Evolutionary conservation across 2,888 invertebrate genomes (phyloP), one percentile per base, ranked within the genome.

Genomic region (Patella depressa): DNA sequence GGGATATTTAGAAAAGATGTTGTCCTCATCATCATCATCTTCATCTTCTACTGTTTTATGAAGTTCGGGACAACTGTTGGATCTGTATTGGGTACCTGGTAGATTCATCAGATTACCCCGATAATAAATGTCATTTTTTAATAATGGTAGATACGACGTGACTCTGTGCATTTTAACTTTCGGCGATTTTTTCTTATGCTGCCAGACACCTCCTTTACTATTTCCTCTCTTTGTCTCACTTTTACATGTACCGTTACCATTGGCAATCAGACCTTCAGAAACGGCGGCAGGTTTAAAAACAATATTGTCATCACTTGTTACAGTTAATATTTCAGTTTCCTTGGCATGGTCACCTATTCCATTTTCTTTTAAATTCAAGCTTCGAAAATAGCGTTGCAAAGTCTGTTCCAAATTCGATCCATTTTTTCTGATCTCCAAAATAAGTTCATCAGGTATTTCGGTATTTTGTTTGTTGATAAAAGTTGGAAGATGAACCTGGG

Each of bases 1-100:
- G 45, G 76, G 76, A 72, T 72, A 76, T 19, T 29, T n/a, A 4
- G n/a, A 24, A n/a, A 75, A 75, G 11, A 75, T 53, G n/a, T 72
- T 24, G n/a, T 73, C 73, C 19, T 81, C 81, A 57, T 79, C 80
- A 75, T 84, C 84, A 70, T 84, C 83, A 78, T 83, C 81, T 19
- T 86, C 86, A 76, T 82, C 83, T 71, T 80, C 81, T 0, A 79
- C 65, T n/a, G 81, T 72, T 19, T 77, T 77, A 73, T 84, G 80
- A 89, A 97, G 96, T 91, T 97, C 96, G 0, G 97, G 97, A 89
- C 97, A 97, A 78, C 97, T 97, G 15, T 96, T 96, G 0, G 97
- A 96, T 81, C 96, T 78, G 34, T 75, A 74, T 70, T 81, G 79
- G 5, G 79, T 73, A 4, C 77, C 72, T 57, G 80, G 74, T 15